Conservation (phyloP, 2,888 invertebrate species). For the Mythimna albipuncta region DNA sequence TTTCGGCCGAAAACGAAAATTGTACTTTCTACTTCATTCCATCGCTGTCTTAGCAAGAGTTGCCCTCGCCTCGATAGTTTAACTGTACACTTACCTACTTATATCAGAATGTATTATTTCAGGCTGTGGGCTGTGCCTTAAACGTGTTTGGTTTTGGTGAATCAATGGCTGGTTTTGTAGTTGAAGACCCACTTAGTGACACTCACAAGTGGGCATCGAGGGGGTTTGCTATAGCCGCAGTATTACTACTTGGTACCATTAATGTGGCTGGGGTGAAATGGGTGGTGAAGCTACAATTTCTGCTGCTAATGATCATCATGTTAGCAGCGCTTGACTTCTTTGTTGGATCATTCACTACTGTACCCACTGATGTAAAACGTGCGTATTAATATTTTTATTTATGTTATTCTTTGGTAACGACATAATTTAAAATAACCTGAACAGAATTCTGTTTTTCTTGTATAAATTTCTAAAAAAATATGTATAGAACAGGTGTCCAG, state of each 20-base stretch:
- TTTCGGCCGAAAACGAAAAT: no score
- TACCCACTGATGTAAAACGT: slow-evolving; percentile 89
- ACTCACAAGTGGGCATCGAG: slow-evolving; percentile 94
- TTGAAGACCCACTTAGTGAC: slow-evolving; percentile 84
- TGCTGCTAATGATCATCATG: slow-evolving; percentile 95
- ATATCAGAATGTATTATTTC: slow-evolving; percentile 54
- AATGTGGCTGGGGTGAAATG: slow-evolving; percentile 99
- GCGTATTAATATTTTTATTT: slow-evolving; percentile 65
- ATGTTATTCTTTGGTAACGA: no score
- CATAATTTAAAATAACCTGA: no score
- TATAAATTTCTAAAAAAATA: no score
- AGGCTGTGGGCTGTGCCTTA: slow-evolving; percentile 99
- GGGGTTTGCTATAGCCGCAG: slow-evolving; percentile 96
- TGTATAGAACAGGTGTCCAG: no score
- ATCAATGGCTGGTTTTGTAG: slow-evolving; percentile 97
- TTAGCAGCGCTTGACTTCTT: slow-evolving; percentile 98
- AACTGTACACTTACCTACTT: not conserved
- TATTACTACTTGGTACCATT: slow-evolving; percentile 96
- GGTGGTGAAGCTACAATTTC: slow-evolving; percentile 98
- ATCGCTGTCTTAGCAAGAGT: not conserved
- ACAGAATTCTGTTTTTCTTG: no score
- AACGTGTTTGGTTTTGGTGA: slow-evolving; percentile 99
- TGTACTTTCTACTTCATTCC: not conserved
- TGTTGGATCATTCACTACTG: slow-evolving; percentile 96
- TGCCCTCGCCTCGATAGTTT: not conserved